Base-by-base conservation (phyloP, 92 coral and sea anemone genomes). In the Bergia sp. region DNA sequence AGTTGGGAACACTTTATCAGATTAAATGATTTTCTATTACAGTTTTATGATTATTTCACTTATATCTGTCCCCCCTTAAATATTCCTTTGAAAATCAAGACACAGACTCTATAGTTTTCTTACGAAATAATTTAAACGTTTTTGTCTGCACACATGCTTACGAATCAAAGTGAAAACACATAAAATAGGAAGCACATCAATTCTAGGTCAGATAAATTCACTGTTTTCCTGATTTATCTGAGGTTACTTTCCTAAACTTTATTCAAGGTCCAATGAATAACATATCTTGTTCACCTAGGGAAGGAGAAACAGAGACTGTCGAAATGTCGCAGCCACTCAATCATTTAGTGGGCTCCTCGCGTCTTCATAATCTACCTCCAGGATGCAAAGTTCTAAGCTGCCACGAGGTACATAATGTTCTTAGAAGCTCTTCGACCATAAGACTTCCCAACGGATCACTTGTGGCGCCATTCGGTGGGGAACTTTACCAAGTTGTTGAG, bases 401-500 rank as follows among this genome's bases (percentile, higher is more conserved):
- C 66, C 91, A 93, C 49, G 98, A 95, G 82, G 96, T 93, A 39
- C 91, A 83, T 29, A 92, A 86, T 73, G 96, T 95, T 66, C 91
- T 95, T 6, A 82, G 93, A 76, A 95, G 92, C 80, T 92, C 94
- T 5, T 89, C 98, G 42, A 95, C 98, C 37, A 92, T 91, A 89
- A 88, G 96, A 39, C 91, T 95, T 80, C 96, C 98, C 37, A 92
- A 95, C 40, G 98, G 98, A 0, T 94, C 98, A 6, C 67, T 95
- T 18, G 91, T 95, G 45, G 93, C 98, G 1, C 98, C 98, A 3
- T 71, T 95, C 77, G 98, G 98, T 3, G 96, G 98, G 2, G 98
- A 95, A 49, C 92, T 95, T 5, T 95, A 95, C 86, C 98, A 95
- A 92, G 98, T 95, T 4, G 90, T 95, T 47, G 98, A 95, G 81